phyloP scores from a whole-genome alignment of 2,888 invertebrate genomes.

The Xylocampa areola region DNA sequence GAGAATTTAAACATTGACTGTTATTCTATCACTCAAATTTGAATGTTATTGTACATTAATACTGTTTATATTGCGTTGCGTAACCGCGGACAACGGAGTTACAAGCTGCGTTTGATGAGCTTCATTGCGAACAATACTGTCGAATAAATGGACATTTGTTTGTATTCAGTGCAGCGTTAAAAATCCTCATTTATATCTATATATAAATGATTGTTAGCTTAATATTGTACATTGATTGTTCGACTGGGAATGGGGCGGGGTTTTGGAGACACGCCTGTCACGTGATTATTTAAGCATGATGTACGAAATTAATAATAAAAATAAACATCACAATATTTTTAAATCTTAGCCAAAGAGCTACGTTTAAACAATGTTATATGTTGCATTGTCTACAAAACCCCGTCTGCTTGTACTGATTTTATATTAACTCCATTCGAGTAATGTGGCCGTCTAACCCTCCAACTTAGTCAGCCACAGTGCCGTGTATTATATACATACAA shows the following conservation, averaged over 20 bases:
- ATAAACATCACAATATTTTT: slow-evolving; percentile 34
- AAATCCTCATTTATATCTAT: slow-evolving; percentile 52
- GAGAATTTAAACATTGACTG: slow-evolving; percentile 26
- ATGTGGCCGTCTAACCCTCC: slow-evolving; percentile 34
- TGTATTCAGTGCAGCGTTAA: slow-evolving; percentile 46
- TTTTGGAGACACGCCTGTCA: slow-evolving; percentile 26
- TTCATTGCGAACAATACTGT: slow-evolving; percentile 31
- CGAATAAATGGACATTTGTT: slow-evolving; percentile 30
- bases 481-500: slow-evolving; percentile 58
- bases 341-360: slow-evolving; percentile 23
- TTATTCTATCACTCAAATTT: slow-evolving; percentile 38
- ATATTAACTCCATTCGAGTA: slow-evolving; percentile 46
- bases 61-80: slow-evolving; percentile 51
- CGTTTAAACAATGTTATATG: slow-evolving; percentile 10
- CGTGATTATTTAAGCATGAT: slow-evolving; percentile 10
- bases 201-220: slow-evolving; percentile 57
- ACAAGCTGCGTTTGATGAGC: slow-evolving; percentile 39
- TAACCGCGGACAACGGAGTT: slow-evolving; percentile 42
- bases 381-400: slow-evolving; percentile 22
- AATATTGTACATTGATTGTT: slow-evolving; percentile 59
- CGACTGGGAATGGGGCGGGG: slow-evolving; percentile 25
- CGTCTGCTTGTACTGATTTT: slow-evolving; percentile 41
- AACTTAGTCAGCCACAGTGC: slow-evolving; percentile 36
- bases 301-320: slow-evolving; percentile 10
- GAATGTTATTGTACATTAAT: slow-evolving; percentile 44